These are phyloP conservation scores for Nematopogon swammerdamellus DNA, from an alignment of 2,888 invertebrate species.

Conservation along the genomic window DNA sequence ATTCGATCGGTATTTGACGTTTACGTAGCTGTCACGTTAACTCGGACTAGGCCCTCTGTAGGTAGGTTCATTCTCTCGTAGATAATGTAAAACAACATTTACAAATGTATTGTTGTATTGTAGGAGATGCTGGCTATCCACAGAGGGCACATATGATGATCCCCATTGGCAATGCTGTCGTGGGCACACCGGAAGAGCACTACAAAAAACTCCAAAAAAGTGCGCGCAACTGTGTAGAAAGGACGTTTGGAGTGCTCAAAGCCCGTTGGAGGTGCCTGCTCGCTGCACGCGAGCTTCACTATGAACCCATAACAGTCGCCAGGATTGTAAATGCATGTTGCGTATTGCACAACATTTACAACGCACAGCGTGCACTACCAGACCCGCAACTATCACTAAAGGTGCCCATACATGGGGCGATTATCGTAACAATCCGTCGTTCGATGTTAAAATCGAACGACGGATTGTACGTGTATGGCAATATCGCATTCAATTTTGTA, in stretches of 20 bases:
- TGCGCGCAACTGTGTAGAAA: slow-evolving; percentile 2
- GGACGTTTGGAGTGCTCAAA: slow-evolving; percentile 5
- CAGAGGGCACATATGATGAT: slow-evolving; percentile 5
- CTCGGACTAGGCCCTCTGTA: too few species aligned
- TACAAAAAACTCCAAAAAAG: slow-evolving; percentile 5
- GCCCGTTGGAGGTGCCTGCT: slow-evolving; percentile 5
- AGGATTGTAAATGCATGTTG: not conserved
- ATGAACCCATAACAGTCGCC: slow-evolving; percentile 3
- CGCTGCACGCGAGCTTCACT: slow-evolving; percentile 2
- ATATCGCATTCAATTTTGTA: too few species aligned
- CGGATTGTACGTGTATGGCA: too few species aligned
- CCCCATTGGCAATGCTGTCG: slow-evolving; percentile 3
- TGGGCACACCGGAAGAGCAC: slow-evolving; percentile 1
- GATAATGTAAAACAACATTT: not conserved
- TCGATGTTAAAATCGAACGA: too few species aligned
- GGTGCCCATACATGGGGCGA: too few species aligned
- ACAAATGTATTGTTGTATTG: not conserved
- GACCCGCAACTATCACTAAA: too few species aligned
- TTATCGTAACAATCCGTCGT: too few species aligned
- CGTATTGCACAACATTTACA: not conserved
- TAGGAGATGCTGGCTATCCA: slow-evolving; percentile 3
- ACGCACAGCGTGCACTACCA: not conserved
- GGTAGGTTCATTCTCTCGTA: too few species aligned
- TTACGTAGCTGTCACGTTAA: too few species aligned
- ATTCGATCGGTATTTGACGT: too few species aligned